Evolutionary conservation across 2,113 vertebrate species (phyloP).

Genomic region (Gavialis gangeticus): DNA sequence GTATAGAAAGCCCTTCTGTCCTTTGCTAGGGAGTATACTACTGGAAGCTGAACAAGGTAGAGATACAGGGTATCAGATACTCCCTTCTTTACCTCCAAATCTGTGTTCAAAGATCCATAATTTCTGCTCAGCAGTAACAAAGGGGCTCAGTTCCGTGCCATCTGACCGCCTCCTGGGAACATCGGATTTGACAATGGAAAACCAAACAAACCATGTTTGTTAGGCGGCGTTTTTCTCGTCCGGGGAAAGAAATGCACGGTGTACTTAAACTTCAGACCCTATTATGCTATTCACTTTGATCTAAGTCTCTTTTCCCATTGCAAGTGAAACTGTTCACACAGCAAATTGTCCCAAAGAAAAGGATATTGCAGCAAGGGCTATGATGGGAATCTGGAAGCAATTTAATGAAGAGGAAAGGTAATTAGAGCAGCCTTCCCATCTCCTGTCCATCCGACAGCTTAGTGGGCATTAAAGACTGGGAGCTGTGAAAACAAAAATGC

Average conservation of each 20-base stretch:
- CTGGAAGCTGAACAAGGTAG: not conserved
- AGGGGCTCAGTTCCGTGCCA: not conserved
- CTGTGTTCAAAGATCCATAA: not conserved
- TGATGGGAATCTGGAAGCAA: not conserved
- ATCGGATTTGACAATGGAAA: not conserved
- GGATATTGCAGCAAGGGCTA: not conserved
- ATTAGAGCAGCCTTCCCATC: not conserved
- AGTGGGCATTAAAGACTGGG: not conserved
- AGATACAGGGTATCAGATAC: not conserved
- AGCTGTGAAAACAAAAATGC: not conserved
- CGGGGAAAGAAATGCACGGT: rapidly evolving
- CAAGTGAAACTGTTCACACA: not conserved
- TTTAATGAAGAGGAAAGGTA: not conserved
- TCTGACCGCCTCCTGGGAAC: not conserved
- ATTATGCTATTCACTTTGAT: not conserved
- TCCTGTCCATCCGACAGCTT: not conserved
- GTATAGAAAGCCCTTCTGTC: not conserved
- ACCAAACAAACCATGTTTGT: rapidly evolving
- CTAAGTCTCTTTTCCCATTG: not conserved
- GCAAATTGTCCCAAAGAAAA: not conserved
- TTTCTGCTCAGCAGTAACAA: not conserved
- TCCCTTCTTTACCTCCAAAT: not conserved
- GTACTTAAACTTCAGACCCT: not conserved
- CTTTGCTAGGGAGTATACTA: not conserved
- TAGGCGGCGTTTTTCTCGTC: not conserved